Evolutionary conservation across 1,140 invertebrate species (phyloP), one percentile per base, ranked within the genome.

Genomic region (Meloidogyne hapla): DNA sequence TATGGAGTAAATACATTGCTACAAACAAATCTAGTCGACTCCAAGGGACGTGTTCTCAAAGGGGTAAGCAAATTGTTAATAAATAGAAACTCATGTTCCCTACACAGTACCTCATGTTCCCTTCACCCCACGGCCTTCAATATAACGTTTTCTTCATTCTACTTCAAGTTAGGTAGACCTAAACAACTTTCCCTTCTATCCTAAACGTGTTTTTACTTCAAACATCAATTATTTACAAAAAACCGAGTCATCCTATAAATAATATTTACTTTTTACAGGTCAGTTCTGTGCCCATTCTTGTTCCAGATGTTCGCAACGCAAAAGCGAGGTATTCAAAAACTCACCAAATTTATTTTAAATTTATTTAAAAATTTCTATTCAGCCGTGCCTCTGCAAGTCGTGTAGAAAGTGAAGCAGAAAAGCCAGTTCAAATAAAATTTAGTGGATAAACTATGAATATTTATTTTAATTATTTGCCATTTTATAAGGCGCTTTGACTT

Each of bases 21-120:
- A 23, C 80, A 80, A 65, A 83, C 82, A 25, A 81, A 81, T 72
- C 76, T 81, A n/a, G 80, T 81, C n/a, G 80, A 81, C 61, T 83
- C 81, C 21, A 78, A 84, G 63, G 80, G 80, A 12, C 80, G 80
- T 21, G 72, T 83, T 12, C 74, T 83, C 26, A 81, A 81, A 65
- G 80, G 81, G 38, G 81, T 81, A 2, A 56, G 9, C 9, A 56
- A n/a, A 42, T 45, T 38, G 63, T 40, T 15, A n/a, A n/a, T n/a
- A n/a, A n/a, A n/a, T n/a, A n/a, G n/a, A n/a, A n/a, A n/a, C n/a
- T n/a, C n/a, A n/a, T n/a, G n/a, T n/a, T n/a, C n/a, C n/a, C n/a
- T n/a, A n/a, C n/a, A n/a, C n/a, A n/a, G n/a, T n/a, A n/a, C n/a
- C n/a, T n/a, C n/a, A n/a, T n/a, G n/a, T n/a, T n/a, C n/a, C n/a